Base-by-base conservation (phyloP, 2,113 vertebrate species). In the Thunnus maccoyii region DNA sequence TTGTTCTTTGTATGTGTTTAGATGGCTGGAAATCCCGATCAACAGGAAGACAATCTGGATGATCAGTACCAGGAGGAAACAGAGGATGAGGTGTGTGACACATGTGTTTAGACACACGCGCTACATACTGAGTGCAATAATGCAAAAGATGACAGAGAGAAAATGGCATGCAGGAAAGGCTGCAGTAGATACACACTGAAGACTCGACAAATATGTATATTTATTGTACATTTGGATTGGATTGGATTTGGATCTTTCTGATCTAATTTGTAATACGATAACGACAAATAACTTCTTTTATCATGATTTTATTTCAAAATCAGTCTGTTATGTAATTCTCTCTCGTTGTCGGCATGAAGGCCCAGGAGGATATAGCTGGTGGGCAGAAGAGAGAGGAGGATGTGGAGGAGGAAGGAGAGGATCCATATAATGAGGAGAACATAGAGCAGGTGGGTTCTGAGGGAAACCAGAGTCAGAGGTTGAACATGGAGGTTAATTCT, bases 21-120 rank as follows among this genome's bases (percentile, higher is more conserved):
- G 98, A 95, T 99, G 95, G 98, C 97, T 80, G 98, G 97, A 93
- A 99, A 99, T 79, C 97, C 98, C 22, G 98, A 99, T 93, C 97
- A 99, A 80, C 98, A 99, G 90, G 98, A 99, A 78, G 98, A 99
- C 87, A 94, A 95, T 8, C 91, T 97, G 61, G 98, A 99, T 57
- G 97, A 99, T 11, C 97, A 99, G 60, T 99, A 99, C 90, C 98
- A 98, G 92, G 98, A 99, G 11, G 98, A 99, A 50, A 96, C 93
- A 48, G 98, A 99, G 78, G 98, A 99, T 14, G 98, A 99, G 97
- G 98, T 98, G 90, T 16, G 78, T 66, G 11, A 78, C 57, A 62
- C 57, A 22, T 4, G 11, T 14, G 10, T 6, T 25, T 47, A 63
- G 14, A 67, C 0, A 7, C 10, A 22, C 18, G 10, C 11, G 3